Evolutionary conservation across 2,797 vertebrate species (phyloP).

Genomic region (Lateolabrax maculatus): DNA sequence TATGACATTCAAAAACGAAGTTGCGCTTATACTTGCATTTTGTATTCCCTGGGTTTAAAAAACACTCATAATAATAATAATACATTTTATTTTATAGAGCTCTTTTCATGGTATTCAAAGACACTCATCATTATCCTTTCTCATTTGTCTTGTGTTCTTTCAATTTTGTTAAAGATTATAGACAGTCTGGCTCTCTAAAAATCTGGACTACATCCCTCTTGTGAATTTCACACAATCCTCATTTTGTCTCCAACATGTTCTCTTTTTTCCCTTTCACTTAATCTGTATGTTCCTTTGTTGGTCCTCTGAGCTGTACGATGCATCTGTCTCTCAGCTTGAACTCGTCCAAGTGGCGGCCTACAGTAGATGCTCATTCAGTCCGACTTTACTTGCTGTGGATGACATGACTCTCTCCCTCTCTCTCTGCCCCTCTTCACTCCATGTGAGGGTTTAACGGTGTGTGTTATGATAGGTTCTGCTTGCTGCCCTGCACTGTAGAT

Average conservation of each 20-base stretch:
- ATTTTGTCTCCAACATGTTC: constrained; percentile 55
- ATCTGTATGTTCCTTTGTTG: constrained; percentile 71
- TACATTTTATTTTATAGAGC: no score
- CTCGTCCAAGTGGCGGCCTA: constrained; percentile 45
- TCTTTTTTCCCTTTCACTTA: constrained; percentile 2
- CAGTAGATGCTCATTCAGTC: constrained; percentile 49
- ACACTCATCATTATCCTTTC: constrained; percentile 28
- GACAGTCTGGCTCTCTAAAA: constrained; percentile 40
- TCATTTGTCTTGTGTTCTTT: constrained; percentile 52
- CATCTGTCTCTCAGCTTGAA: constrained; percentile 65
- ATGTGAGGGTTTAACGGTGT: constrained; percentile 53
- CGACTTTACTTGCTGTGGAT: constrained; percentile 41
- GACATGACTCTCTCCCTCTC: constrained; percentile 25
- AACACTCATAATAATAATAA: no score
- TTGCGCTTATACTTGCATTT: not conserved
- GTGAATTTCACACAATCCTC: constrained; percentile 56
- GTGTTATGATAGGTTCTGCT: constrained; percentile 53
- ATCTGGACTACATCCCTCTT: constrained; percentile 51
- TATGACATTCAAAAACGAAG: not conserved
- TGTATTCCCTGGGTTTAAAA: constrained; percentile 18
- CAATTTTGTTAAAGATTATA: constrained; percentile 52
- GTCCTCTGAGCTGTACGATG: constrained; percentile 53
- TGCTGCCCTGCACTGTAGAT: constrained; percentile 41
- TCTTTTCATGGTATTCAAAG: no score
- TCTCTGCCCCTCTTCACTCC: constrained; percentile 28